Conservation (phyloP, 2,888 invertebrate species). For the Lycophotia porphyrea region DNA sequence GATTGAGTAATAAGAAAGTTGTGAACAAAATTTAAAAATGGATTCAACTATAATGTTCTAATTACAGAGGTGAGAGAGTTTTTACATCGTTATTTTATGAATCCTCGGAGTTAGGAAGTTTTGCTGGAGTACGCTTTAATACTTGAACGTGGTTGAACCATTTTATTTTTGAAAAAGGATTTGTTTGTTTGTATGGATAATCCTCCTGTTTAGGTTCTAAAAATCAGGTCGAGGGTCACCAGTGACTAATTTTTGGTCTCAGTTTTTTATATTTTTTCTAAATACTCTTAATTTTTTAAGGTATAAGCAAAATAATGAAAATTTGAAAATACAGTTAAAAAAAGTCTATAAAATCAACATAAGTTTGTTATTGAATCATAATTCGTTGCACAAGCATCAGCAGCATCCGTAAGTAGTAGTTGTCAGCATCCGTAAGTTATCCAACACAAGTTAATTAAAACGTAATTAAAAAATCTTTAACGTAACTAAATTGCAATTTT, state of each 20-base stretch:
- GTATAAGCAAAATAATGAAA: not conserved
- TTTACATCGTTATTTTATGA: slow-evolving; percentile 53
- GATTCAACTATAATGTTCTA: slow-evolving; percentile 34
- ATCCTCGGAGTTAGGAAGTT: slow-evolving; percentile 29
- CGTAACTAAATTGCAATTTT: slow-evolving; percentile 8
- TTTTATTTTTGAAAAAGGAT: slow-evolving; percentile 9
- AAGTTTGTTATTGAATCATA: too few relatives aligned
- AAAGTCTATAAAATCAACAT: not conserved
- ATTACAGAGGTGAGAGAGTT: slow-evolving; percentile 44
- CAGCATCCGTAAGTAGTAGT: not conserved
- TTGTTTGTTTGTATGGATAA: not conserved
- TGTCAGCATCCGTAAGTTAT: not conserved
- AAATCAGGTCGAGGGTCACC: not conserved
- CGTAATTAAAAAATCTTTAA: not conserved
- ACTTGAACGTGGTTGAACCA: not conserved
- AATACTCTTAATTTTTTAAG: not conserved
- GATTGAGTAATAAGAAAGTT: slow-evolving; percentile 34
- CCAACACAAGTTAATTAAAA: not conserved
- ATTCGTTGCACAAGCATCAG: not conserved
- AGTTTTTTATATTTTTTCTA: not conserved
- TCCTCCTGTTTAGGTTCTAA: not conserved
- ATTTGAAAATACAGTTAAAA: not conserved
- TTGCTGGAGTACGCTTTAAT: slow-evolving; percentile 25
- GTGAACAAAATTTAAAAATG: slow-evolving; percentile 45
- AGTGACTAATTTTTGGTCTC: not conserved